These are phyloP conservation scores for Pentamera pediparva DNA, from an alignment of 53 echinoderm and acorn worm genomes.

Conservation along the genomic window DNA sequence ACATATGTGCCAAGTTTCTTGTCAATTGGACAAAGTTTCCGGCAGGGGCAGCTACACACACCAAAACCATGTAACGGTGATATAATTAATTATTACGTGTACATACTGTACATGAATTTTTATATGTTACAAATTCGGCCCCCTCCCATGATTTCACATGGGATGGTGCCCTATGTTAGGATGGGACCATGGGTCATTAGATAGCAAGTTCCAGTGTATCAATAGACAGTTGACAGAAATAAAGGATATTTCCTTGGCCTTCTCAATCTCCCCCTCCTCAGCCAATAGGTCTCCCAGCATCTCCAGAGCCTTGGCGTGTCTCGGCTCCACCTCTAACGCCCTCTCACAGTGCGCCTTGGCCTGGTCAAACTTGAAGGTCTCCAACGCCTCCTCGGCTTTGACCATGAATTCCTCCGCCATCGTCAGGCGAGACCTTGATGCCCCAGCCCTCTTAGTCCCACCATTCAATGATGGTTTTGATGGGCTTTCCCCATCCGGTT, in stretches of 20 bases:
- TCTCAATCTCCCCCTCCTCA: slow-evolving; percentile 73
- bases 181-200: too few relatives aligned
- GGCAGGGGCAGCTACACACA: too few relatives aligned
- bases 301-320: slow-evolving; percentile 64
- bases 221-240: too few relatives aligned
- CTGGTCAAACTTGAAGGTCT: slow-evolving; percentile 76
- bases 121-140: too few relatives aligned
- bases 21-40: too few relatives aligned
- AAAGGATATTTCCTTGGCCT: slow-evolving; percentile 95
- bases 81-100: too few relatives aligned
- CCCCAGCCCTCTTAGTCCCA: neutral
- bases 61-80: too few relatives aligned
- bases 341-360: slow-evolving; percentile 80
- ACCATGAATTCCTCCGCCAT: slow-evolving; percentile 4
- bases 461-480: neutral
- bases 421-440: neutral
- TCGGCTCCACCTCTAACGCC: slow-evolving; percentile 73
- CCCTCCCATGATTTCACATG: too few relatives aligned
- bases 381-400: slow-evolving; percentile 59
- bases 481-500: neutral
- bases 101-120: too few relatives aligned
- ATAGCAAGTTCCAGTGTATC: too few relatives aligned
- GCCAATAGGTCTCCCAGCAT: slow-evolving; percentile 63
- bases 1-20: too few relatives aligned
- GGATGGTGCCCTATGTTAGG: too few relatives aligned